Evolutionary conservation across 2,888 invertebrate genomes (phyloP), one percentile per base, ranked within the genome.

Genomic region (Mythimna loreyi): DNA sequence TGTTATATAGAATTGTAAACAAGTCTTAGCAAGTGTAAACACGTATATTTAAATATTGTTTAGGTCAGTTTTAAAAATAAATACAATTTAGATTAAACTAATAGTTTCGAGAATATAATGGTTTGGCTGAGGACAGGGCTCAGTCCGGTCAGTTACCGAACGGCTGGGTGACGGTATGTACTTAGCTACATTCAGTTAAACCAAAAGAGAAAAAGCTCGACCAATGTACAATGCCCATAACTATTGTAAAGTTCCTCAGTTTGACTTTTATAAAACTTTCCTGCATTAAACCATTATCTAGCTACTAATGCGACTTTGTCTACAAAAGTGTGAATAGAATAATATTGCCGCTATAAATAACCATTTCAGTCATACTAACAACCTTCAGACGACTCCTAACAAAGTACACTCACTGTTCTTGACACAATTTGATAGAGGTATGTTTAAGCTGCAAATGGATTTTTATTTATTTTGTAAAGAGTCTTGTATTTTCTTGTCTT

Each of bases 341-440:
- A 36, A n/a, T 61, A 28, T 40, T 62, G 28, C 40, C 28, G 11
- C 16, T 21, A 25, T 63, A 23, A 23, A 40, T 40, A 19, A 30
- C 11, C 3, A 13, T 50, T 7, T 25, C 2, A 13, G 16, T 4
- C 30, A 5, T 13, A 58, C 36, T 23, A 16, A 9, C 4, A 33
- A 72, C 21, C 61, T 71, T 50, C 40, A 68, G 30, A 50, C 13
- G 25, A 36, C 40, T 40, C 19, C 3, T n/a, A 43, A 61, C n/a
- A 33, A 43, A 33, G 8, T 28, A 61, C 5, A 19, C 52, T 40
- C 33, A 40, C 61, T 72, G 33, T 62, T 72, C 43, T 33, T 69
- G 62, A 45, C 33, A 61, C 40, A 13, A 69, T 69, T 62, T 61
- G 72, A 72, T 69, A n/a, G 21, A 72, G 68, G 50, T 68, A 21